These are phyloP conservation scores for Aldabrachelys gigantea DNA, from an alignment of 2,113 vertebrate species.

Conservation along the genomic window DNA sequence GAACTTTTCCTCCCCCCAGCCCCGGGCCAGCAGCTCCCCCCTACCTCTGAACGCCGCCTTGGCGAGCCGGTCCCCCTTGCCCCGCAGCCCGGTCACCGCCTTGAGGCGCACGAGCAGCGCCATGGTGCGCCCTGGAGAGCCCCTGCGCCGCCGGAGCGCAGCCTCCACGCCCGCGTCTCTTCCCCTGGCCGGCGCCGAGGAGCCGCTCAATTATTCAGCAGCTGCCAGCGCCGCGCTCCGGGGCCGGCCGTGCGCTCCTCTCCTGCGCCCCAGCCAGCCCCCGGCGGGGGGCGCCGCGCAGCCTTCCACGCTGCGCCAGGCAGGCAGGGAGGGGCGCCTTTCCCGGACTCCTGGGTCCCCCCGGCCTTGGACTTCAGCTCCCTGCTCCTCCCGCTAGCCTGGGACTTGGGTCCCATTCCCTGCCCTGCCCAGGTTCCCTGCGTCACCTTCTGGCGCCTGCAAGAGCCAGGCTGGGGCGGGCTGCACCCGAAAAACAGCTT, in stretches of 20 bases:
- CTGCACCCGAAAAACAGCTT: accelerated
- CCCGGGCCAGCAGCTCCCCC: background rate
- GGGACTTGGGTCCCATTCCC: background rate
- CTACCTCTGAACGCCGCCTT: constrained; percentile 16
- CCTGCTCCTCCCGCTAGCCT: background rate
- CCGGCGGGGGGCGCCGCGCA: background rate
- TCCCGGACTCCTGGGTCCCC: background rate
- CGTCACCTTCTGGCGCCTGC: too few species aligned
- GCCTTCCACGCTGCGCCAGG: background rate
- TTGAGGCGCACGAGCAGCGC: constrained; percentile 44
- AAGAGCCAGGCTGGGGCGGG: too few species aligned
- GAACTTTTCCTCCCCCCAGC: background rate
- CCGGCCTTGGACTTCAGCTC: background rate
- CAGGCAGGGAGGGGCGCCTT: background rate
- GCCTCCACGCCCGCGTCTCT: background rate
- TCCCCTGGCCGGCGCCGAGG: background rate
- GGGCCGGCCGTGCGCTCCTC: background rate
- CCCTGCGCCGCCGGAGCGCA: background rate
- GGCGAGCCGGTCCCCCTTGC: constrained; percentile 41
- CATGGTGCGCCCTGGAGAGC: background rate
- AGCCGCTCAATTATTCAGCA: constrained; percentile 68
- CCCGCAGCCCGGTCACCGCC: constrained; percentile 39
- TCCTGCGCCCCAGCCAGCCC: background rate
- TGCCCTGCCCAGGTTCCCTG: accelerated
- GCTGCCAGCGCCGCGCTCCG: background rate